Percentiles rank a stretch among this genome's conserved stretches.
These are phyloP conservation scores for Tachystola acroxantha DNA, from an alignment of 2,888 invertebrate genomes.

Conservation along the genomic window DNA sequence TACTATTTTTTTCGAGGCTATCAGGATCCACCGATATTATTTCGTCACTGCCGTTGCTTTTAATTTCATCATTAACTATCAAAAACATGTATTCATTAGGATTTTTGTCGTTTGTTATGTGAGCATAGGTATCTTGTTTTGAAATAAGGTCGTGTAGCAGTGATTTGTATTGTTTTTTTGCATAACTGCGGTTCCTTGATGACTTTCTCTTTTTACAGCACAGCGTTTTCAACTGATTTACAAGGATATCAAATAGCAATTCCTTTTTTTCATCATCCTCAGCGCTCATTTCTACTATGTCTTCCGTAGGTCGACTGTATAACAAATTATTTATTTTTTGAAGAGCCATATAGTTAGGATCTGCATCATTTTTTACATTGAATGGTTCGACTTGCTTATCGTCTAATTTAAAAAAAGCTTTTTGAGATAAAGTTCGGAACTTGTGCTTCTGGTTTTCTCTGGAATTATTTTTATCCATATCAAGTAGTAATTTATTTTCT, in stretches of 20 bases:
- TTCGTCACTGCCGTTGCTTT: conserved; percentile 47
- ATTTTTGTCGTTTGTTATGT: conserved; percentile 9
- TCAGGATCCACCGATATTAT: conserved; percentile 62
- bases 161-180: conserved; percentile 22
- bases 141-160: conserved; percentile 24
- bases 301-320: conserved; percentile 33
- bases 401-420: conserved; percentile 44
- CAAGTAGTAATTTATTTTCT: conserved; percentile 13
- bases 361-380: conserved; percentile 25
- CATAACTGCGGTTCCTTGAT: conserved; percentile 17
- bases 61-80: conserved; percentile 63
- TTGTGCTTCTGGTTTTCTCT: conserved; percentile 15
- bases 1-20: conserved; percentile 57
- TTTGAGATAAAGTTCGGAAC: conserved; percentile 20
- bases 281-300: conserved; percentile 23
- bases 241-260: conserved; percentile 58
- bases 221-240: conserved; percentile 54
- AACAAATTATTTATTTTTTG: conserved; percentile 53
- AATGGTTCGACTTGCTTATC: conserved; percentile 45
- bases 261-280: conserved; percentile 46
- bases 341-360: conserved; percentile 43
- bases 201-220: conserved; percentile 52
- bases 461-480: conserved; percentile 6
- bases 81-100: conserved; percentile 57
- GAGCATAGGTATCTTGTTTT: conserved; percentile 7